Evolutionary conservation across 2,113 vertebrate genomes (phyloP).

Genomic region (Thalassoma bifasciatum): DNA sequence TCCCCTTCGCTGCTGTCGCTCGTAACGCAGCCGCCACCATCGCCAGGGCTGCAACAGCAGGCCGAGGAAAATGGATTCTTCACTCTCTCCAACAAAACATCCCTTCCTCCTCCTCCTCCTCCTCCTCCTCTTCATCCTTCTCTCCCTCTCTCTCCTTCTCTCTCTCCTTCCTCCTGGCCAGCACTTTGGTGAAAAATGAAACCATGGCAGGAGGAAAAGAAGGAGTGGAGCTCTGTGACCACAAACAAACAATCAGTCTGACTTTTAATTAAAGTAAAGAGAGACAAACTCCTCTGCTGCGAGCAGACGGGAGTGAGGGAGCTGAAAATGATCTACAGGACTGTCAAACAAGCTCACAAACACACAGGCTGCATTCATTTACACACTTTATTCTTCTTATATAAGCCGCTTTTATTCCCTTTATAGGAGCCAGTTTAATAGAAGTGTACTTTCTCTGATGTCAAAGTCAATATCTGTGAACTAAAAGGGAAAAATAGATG

Average conservation of each 20-base stretch:
- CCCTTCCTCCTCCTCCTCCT: not conserved
- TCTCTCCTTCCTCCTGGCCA: not conserved
- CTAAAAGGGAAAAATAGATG: no score
- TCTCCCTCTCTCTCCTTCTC: not conserved
- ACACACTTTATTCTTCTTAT: not conserved
- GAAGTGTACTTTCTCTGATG: no score
- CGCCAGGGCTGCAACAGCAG: conserved; percentile 23
- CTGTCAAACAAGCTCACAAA: not conserved
- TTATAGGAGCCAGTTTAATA: no score
- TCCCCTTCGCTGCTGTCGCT: conserved; percentile 58
- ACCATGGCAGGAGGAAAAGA: conserved; percentile 6
- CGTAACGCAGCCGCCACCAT: conserved; percentile 14
- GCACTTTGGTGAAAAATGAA: conserved; percentile 52
- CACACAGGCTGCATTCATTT: not conserved
- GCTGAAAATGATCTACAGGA: conserved; percentile 6
- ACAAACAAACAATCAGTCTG: conserved; percentile 49
- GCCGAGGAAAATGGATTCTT: conserved; percentile 43
- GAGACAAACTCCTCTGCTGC: conserved; percentile 2
- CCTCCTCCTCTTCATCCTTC: not conserved
- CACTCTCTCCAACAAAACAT: conserved; percentile 9
- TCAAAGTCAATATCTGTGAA: no score
- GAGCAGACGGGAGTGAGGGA: not conserved
- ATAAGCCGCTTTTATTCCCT: not conserved
- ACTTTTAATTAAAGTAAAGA: conserved; percentile 50
- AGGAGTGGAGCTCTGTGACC: not conserved